Percentiles rank a stretch among this genome's conserved stretches.
Conservation (phyloP, 1,140 invertebrate genomes). For the Euwallacea similis region DNA sequence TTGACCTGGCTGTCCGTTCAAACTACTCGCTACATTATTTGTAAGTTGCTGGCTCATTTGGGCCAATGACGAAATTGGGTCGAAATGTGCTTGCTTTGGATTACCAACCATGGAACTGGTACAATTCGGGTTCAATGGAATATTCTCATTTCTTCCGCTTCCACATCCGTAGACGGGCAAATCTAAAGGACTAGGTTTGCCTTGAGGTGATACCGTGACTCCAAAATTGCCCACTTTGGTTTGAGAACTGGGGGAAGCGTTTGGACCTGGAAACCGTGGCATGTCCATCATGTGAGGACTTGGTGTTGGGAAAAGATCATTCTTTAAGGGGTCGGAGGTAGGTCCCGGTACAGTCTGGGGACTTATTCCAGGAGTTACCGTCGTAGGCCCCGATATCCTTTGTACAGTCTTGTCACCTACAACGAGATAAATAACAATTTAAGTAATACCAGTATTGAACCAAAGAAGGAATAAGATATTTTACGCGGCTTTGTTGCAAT, state of each 20-base stretch:
- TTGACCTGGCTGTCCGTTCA: constrained; percentile 57
- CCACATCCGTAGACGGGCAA: constrained; percentile 54
- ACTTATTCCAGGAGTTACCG: constrained; percentile 47
- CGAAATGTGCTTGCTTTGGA: constrained; percentile 71
- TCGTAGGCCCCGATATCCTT: constrained; percentile 37
- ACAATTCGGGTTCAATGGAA: constrained; percentile 80
- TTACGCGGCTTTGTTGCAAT: too few relatives aligned
- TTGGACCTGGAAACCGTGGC: constrained; percentile 50
- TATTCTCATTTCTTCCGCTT: constrained; percentile 67
- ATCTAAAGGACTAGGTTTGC: constrained; percentile 50
- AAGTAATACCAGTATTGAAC: too few relatives aligned
- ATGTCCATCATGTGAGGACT: constrained; percentile 54
- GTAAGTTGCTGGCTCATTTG: constrained; percentile 93
- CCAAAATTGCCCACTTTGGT: constrained; percentile 50
- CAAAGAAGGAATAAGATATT: too few relatives aligned
- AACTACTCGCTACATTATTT: constrained; percentile 65
- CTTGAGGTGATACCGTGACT: constrained; percentile 51
- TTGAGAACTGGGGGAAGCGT: constrained; percentile 48
- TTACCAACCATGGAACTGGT: constrained; percentile 63
- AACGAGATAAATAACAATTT: constrained; percentile 14
- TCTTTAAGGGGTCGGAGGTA: constrained; percentile 49
- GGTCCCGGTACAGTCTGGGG: constrained; percentile 51
- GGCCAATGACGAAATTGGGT: constrained; percentile 89
- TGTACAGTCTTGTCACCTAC: constrained; percentile 44
- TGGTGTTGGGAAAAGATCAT: constrained; percentile 51